Percentiles rank a stretch among this genome's conserved stretches.
Evolutionary conservation across 2,888 invertebrate genomes (phyloP).

Genomic region (Idaea biselata): DNA sequence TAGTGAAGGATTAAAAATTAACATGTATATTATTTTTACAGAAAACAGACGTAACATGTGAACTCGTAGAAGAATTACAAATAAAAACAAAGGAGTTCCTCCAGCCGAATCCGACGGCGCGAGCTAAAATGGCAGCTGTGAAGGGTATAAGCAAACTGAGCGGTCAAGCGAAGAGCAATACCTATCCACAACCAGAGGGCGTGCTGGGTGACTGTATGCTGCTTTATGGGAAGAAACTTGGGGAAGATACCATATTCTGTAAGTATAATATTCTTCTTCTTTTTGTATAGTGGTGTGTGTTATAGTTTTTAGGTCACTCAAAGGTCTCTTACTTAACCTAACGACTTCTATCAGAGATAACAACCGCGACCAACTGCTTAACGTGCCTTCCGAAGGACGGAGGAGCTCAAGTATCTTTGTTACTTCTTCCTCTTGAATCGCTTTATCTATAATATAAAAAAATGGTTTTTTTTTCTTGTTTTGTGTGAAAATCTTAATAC

Average conservation of each 20-base stretch:
- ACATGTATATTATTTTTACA: conserved; percentile 53
- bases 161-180: conserved; percentile 97
- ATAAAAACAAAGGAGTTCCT: conserved; percentile 98
- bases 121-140: conserved; percentile 96
- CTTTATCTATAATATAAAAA: too few species aligned
- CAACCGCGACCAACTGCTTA: too few species aligned
- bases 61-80: conserved; percentile 97
- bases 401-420: too few species aligned
- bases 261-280: conserved; percentile 43
- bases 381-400: too few species aligned
- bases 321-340: too few species aligned
- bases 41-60: conserved; percentile 99
- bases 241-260: conserved; percentile 97
- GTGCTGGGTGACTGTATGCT: conserved; percentile 98
- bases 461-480: too few species aligned
- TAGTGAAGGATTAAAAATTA: not conserved
- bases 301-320: too few species aligned
- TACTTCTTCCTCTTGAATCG: too few species aligned
- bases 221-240: conserved; percentile 95
- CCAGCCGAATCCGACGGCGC: conserved; percentile 98
- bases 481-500: too few species aligned
- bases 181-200: conserved; percentile 99
- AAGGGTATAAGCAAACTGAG: conserved; percentile 98
- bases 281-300: conserved; percentile 9
- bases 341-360: too few species aligned